phyloP scores from a whole-genome alignment of 1,140 invertebrate species.

The Cherax quadricarinatus region DNA sequence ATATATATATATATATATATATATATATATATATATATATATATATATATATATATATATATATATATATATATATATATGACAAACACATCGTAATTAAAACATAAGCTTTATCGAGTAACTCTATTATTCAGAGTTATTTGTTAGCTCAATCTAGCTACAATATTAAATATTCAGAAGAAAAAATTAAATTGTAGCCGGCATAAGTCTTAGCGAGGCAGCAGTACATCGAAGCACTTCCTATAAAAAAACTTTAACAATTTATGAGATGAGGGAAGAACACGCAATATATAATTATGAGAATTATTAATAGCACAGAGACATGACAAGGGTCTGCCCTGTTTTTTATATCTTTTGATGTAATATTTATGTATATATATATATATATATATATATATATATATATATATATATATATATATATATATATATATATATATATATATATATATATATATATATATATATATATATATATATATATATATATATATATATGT shows the following conservation, averaged over 20 bases:
- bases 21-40: too few species aligned
- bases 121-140: background rate
- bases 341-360: background rate
- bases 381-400: background rate
- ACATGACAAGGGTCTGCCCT: background rate
- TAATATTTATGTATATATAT: background rate
- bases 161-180: background rate
- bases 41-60: too few species aligned
- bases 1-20: too few species aligned
- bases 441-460: constrained; percentile 23
- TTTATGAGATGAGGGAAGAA: constrained; percentile 5
- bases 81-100: background rate
- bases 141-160: background rate
- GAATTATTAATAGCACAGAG: constrained; percentile 8
- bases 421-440: constrained; percentile 7
- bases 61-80: too few species aligned
- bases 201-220: background rate
- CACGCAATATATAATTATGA: constrained; percentile 40
- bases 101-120: background rate
- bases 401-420: background rate
- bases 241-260: constrained; percentile 17
- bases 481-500: background rate
- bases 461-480: background rate
- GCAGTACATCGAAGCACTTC: background rate
- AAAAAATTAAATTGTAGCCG: constrained; percentile 12